Evolutionary conservation across 2,888 invertebrate genomes (phyloP).

Genomic region (Crematogaster levior): DNA sequence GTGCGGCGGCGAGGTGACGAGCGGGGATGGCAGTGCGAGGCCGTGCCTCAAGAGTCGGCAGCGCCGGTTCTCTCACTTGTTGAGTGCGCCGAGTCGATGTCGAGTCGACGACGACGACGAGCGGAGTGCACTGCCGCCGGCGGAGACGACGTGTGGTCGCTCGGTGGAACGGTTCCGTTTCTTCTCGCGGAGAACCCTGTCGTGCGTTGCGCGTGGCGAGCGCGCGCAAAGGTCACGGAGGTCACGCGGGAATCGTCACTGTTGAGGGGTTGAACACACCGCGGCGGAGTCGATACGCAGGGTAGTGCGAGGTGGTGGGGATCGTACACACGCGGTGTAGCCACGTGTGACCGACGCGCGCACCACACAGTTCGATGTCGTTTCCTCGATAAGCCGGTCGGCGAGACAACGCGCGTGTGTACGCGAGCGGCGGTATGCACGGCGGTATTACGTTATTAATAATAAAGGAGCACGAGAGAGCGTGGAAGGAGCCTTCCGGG

Average conservation of each 20-base stretch:
- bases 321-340: conserved; percentile 24
- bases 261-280: conserved; percentile 3
- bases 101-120: conserved; percentile 73
- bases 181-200: neutral
- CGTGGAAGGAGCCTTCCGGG: conserved; percentile 22
- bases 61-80: conserved; percentile 84
- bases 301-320: neutral
- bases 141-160: conserved; percentile 50
- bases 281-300: conserved; percentile 25
- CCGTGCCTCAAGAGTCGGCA: conserved; percentile 66
- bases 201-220: too few species aligned
- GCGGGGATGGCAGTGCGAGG: conserved; percentile 65
- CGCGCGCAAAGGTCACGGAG: neutral
- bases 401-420: neutral
- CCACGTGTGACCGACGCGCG: conserved; percentile 50
- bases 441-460: conserved; percentile 10
- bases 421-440: conserved; percentile 3
- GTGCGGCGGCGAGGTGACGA: conserved; percentile 60
- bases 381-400: neutral
- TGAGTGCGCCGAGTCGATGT: conserved; percentile 78
- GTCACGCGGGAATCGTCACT: neutral
- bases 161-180: conserved; percentile 53
- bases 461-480: conserved; percentile 6
- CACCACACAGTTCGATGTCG: neutral
- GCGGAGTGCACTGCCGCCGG: conserved; percentile 67